These are phyloP conservation scores for Dipodomys merriami DNA, from an alignment of 2,113 vertebrate species.

Conservation along the genomic window DNA sequence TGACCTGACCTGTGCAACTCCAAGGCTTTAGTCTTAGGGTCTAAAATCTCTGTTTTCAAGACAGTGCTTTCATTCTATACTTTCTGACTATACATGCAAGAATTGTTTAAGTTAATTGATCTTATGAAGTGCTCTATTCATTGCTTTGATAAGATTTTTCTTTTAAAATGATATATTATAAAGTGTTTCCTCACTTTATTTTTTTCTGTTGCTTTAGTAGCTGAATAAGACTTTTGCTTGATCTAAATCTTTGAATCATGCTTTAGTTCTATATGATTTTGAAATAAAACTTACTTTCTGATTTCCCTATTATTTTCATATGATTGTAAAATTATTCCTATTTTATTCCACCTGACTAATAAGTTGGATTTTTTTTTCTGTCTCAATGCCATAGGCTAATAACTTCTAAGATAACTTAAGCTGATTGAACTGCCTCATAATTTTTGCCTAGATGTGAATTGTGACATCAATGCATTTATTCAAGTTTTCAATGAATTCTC, in stretches of 20 bases:
- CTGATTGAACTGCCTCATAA: background rate
- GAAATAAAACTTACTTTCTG: constrained; percentile 29
- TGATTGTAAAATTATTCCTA: background rate
- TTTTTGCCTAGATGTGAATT: background rate
- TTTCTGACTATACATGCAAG: background rate
- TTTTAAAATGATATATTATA: background rate
- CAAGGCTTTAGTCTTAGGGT: too few relatives aligned
- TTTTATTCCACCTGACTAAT: background rate
- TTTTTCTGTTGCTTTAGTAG: background rate
- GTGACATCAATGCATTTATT: background rate
- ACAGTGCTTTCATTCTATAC: background rate
- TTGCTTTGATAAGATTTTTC: background rate
- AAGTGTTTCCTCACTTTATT: background rate
- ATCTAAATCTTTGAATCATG: constrained; percentile 3
- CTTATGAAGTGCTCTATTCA: background rate
- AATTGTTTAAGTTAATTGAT: background rate
- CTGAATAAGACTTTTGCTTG: background rate
- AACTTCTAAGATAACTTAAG: background rate
- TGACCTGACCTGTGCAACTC: too few relatives aligned
- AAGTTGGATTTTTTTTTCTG: background rate
- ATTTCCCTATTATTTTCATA: background rate
- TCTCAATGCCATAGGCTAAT: background rate
- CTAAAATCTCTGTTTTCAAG: too few relatives aligned
- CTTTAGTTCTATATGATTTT: constrained; percentile 24
- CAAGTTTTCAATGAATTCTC: background rate